phyloP scores from a whole-genome alignment of 2,888 invertebrate species.

The Cephus pygmeus region DNA sequence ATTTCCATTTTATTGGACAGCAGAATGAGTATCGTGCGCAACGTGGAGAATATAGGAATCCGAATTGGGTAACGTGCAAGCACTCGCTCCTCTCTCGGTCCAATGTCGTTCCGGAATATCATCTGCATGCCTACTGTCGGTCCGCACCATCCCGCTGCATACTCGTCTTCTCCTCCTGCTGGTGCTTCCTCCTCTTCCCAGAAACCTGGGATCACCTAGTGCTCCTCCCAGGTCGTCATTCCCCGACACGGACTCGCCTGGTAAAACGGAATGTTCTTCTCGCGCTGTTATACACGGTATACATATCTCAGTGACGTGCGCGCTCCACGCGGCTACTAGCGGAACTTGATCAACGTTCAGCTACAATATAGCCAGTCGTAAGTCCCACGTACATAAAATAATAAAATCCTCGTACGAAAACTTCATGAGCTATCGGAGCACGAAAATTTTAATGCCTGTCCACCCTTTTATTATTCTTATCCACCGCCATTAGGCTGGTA shows the following conservation, averaged over 20 bases:
- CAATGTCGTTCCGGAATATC: constrained; percentile 32
- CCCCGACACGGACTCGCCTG: neutral
- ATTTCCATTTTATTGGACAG: constrained; percentile 65
- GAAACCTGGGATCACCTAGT: neutral
- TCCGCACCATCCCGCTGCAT: neutral
- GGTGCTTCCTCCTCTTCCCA: neutral
- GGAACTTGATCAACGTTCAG: constrained; percentile 41
- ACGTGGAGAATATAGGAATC: constrained; percentile 51
- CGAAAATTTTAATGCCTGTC: neutral
- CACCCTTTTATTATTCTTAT: neutral
- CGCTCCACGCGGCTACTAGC: neutral
- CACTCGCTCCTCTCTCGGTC: constrained; percentile 32
- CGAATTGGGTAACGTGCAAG: constrained; percentile 57
- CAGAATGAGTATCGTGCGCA: constrained; percentile 43
- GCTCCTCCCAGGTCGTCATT: neutral
- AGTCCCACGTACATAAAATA: neutral
- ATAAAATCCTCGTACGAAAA: neutral
- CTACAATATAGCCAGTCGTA: constrained; percentile 43
- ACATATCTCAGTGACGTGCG: neutral
- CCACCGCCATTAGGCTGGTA: neutral
- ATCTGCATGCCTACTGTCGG: constrained; percentile 43
- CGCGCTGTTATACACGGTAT: neutral
- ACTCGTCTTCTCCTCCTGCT: neutral
- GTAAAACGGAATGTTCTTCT: constrained; percentile 12
- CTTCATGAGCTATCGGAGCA: neutral